Evolutionary conservation across 2,888 invertebrate genomes (phyloP).

Genomic region (Scotopteryx bipunctaria): DNA sequence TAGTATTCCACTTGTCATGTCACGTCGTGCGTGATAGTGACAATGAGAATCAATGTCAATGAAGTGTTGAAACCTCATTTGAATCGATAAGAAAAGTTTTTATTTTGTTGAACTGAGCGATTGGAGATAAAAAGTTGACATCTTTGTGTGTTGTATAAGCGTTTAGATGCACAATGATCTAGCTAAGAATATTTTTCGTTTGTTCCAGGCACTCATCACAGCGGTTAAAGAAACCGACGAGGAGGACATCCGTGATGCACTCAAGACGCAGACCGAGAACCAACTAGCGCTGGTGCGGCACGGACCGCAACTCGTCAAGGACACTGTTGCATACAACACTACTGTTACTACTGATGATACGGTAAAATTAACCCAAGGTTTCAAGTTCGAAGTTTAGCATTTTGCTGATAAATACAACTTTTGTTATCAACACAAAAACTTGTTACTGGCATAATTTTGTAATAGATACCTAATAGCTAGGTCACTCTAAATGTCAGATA

Average conservation of each 20-base stretch:
- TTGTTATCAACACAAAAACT: not conserved
- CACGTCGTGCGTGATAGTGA: constrained; percentile 14
- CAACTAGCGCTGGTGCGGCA: constrained; percentile 85
- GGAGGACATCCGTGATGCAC: constrained; percentile 88
- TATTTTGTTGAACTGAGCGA: too few relatives aligned
- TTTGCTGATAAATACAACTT: not conserved
- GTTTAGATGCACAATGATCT: too few relatives aligned
- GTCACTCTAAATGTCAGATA: too few relatives aligned
- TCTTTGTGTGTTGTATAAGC: too few relatives aligned
- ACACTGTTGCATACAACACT: constrained; percentile 89
- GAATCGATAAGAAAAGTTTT: not conserved
- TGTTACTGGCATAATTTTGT: too few relatives aligned
- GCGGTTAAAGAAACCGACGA: constrained; percentile 84
- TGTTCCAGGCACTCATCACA: constrained; percentile 88
- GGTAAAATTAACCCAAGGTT: constrained; percentile 50
- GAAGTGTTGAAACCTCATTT: constrained; percentile 19
- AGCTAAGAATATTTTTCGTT: constrained; percentile 32
- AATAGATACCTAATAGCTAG: too few relatives aligned
- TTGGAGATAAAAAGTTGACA: too few relatives aligned
- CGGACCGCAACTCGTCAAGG: constrained; percentile 89
- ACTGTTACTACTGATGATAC: constrained; percentile 94
- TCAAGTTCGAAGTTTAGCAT: not conserved
- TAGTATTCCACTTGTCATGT: constrained; percentile 24
- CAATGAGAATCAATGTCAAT: constrained; percentile 2
- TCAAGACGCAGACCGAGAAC: constrained; percentile 85